Conservation (phyloP, 2,113 vertebrate species). For the Microtus oregoni region DNA sequence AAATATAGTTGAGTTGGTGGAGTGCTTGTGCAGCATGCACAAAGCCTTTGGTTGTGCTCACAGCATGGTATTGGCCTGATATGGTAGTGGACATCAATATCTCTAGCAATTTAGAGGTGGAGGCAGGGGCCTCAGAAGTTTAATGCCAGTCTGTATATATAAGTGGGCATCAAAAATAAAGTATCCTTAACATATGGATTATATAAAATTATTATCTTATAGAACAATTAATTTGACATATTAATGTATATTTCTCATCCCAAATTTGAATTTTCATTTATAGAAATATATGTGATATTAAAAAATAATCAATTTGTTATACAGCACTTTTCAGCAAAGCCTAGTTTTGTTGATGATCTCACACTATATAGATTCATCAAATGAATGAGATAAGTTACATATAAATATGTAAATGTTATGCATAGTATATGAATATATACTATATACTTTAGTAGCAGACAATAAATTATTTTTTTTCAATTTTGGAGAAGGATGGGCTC, state of each 20-base stretch:
- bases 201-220: background rate
- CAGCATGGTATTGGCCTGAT: too few species aligned
- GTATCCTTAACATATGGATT: background rate
- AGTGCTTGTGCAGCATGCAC: too few species aligned
- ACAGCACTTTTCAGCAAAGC: background rate
- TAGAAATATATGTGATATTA: background rate
- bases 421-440: too few species aligned
- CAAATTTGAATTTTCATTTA: background rate
- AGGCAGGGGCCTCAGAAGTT: too few species aligned
- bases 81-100: too few species aligned
- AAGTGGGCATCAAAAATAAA: background rate
- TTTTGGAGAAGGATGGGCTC: background rate
- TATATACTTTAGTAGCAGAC: background rate
- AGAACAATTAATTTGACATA: slow-evolving; percentile 15
- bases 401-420: background rate
- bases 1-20: background rate
- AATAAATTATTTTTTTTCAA: background rate
- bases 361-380: background rate
- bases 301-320: background rate
- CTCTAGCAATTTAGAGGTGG: background rate
- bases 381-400: background rate
- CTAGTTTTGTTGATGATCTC: background rate
- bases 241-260: background rate
- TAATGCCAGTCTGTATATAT: background rate
- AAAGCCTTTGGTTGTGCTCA: background rate